Evolutionary conservation across 1,140 invertebrate genomes (phyloP), one percentile per base, ranked within the genome.

Genomic region (Cydia pomonella): DNA sequence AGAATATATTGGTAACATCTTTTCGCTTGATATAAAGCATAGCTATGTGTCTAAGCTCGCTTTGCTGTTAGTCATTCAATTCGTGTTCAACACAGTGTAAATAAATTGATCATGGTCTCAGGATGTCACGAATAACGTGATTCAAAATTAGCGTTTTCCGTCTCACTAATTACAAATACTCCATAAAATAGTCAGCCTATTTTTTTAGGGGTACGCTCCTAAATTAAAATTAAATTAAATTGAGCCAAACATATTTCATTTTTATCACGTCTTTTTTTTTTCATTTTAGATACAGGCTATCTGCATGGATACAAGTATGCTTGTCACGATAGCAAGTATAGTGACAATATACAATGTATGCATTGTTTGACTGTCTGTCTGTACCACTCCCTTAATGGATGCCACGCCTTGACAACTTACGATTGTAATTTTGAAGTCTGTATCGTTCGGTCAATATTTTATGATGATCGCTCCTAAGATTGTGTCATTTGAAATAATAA

Each of bases 281-380:
- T 59, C 53, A 23, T 3, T 21, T 21, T 59, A 21, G 23, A 59
- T 10, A n/a, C n/a, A n/a, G n/a, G n/a, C 50, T 10, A 12, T 12
- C 16, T 12, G 53, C 18, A 59, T 59, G 23, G 18, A 59, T n/a
- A 50, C 47, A 50, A 50, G 47, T 50, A 44, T 44, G 41, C 16
- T 3, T n/a, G 6, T 7, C 47, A 50, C 27, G 63, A 66, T 66
- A 29, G 62, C 62, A 25, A 63, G 47, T 50, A 50, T 12, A 50
- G 47, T 18, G 64, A 33, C 29, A 13, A 33, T 18, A 69, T 41
- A n/a, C n/a, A n/a, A 25, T 69, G 64, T 10, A 69, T 18, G 64
- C 29, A 69, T 69, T 69, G 64, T 69, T 38, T 69, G 64, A 33
- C 64, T 59, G 53, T 59, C 53, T 59, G 53, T 59, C 53, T 59